Percentiles rank a stretch among this genome's conserved stretches.
Conservation (phyloP, 2,888 invertebrate genomes). For the Cryptops parisi region DNA sequence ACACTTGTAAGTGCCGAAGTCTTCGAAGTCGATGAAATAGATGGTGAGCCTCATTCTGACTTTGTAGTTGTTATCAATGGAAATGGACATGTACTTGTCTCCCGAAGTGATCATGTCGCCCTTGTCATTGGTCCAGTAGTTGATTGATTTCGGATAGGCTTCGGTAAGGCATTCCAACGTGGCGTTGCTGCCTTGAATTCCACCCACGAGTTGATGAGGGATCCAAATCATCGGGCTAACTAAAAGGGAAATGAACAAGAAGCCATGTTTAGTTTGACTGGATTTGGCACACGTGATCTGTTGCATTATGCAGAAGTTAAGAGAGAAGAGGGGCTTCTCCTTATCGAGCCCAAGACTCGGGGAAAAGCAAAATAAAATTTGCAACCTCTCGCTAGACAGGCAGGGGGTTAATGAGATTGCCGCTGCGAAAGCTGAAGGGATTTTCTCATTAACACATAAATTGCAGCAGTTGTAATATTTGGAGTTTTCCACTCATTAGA, state of each 20-base stretch:
- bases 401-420: too few relatives aligned
- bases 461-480: too few relatives aligned
- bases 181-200: constrained; percentile 22
- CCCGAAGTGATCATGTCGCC: constrained; percentile 21
- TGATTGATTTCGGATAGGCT: constrained; percentile 24
- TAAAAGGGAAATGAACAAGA: constrained; percentile 10
- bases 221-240: constrained; percentile 26
- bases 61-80: constrained; percentile 20
- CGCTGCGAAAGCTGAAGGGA: too few relatives aligned
- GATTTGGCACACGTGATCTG: too few relatives aligned
- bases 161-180: constrained; percentile 24
- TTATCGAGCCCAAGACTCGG: too few relatives aligned
- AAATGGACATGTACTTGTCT: constrained; percentile 20
- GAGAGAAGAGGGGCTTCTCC: too few relatives aligned
- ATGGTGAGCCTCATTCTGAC: constrained; percentile 24
- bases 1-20: constrained; percentile 25
- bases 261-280: neutral
- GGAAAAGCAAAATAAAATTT: too few relatives aligned
- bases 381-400: too few relatives aligned
- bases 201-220: constrained; percentile 24
- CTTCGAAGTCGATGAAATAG: constrained; percentile 41
- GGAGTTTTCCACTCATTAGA: too few relatives aligned
- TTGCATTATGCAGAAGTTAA: too few relatives aligned
- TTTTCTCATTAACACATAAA: too few relatives aligned
- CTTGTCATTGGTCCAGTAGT: constrained; percentile 25